Percentiles rank a stretch among this genome's conserved stretches.
These are phyloP conservation scores for Heteromyza rotundicornis DNA, from an alignment of 2,888 invertebrate species.

Conservation along the genomic window DNA sequence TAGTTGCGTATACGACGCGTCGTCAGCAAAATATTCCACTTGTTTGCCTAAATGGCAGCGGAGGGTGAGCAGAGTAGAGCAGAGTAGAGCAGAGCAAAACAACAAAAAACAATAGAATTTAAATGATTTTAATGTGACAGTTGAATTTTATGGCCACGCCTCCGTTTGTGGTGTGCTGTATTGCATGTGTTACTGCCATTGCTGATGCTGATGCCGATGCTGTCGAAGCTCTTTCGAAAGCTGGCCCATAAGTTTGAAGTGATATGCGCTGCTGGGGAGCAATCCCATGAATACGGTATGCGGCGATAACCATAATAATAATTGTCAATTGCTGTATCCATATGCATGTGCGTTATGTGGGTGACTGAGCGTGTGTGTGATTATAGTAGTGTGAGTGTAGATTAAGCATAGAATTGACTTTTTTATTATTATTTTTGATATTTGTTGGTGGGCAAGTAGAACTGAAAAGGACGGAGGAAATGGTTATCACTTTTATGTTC, in stretches of 20 bases:
- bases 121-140: slow-evolving; percentile 56
- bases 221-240: too few relatives aligned
- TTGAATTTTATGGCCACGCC: slow-evolving; percentile 48
- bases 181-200: background rate
- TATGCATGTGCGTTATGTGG: slow-evolving; percentile 11
- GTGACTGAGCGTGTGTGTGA: slow-evolving; percentile 15
- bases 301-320: slow-evolving; percentile 30
- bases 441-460: too few relatives aligned
- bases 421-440: background rate
- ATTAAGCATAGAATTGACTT: background rate
- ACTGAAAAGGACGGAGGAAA: too few relatives aligned
- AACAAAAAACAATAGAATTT: slow-evolving; percentile 55
- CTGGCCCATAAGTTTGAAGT: background rate
- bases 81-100: too few relatives aligned
- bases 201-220: background rate
- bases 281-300: slow-evolving; percentile 30
- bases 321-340: slow-evolving; percentile 25
- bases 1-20: slow-evolving; percentile 22
- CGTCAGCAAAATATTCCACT: background rate
- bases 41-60: slow-evolving; percentile 16
- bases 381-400: background rate
- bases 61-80: too few relatives aligned
- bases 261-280: slow-evolving; percentile 20
- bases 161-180: background rate
- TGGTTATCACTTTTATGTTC: too few relatives aligned